Base-by-base conservation (phyloP, 37 sponge, comb jelly and placozoan species). In the Cladorhizidae sp. region DNA sequence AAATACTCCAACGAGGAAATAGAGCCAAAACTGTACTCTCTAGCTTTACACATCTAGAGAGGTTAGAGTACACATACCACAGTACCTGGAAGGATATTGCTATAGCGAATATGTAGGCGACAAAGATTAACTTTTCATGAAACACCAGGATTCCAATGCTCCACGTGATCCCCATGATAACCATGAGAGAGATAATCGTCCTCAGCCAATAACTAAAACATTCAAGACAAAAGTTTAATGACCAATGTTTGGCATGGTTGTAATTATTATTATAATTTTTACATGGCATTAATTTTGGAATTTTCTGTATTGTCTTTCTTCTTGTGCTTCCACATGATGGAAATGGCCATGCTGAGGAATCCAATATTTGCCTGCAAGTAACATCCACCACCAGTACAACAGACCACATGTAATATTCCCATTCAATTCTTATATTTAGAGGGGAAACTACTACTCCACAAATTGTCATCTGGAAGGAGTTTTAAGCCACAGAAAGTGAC, bases 121-220 rank as follows among this genome's bases (percentile, higher is more conserved):
- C 38, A 76, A 79, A 81, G 23, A 77, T 36, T 26, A 90, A 26
- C 1, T 54, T n/a, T n/a, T n/a, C n/a, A n/a, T n/a, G 70, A 36
- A 90, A 85, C 9, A 58, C 40, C 22, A 85, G 35, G 40, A 90
- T 32, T 26, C 85, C 85, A 76, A 84, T 43, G 31, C 85, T 72
- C 86, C 86, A 90, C 5, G 80, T 59, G 52, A 90, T 81, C 0
- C 90, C 90, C 79, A 90, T 74, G 42, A 80, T 40, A 51, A 85
- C 50, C 1, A 81, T 43, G 15, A 90, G 67, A 22, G 86, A 76
- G 0, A 87, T 38, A 35, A 49, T 57, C 22, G 58, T 74, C 61
- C 75, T 87, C 50, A 87, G 41, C 87, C 87, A 87, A 25, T 80
- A 70, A 22, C 87, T 87, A 45, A 0, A 76, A 56, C 3, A 64